These are phyloP conservation scores for Ptilonorhynchus violaceus DNA, from an alignment of 2,113 vertebrate species.

Conservation along the genomic window DNA sequence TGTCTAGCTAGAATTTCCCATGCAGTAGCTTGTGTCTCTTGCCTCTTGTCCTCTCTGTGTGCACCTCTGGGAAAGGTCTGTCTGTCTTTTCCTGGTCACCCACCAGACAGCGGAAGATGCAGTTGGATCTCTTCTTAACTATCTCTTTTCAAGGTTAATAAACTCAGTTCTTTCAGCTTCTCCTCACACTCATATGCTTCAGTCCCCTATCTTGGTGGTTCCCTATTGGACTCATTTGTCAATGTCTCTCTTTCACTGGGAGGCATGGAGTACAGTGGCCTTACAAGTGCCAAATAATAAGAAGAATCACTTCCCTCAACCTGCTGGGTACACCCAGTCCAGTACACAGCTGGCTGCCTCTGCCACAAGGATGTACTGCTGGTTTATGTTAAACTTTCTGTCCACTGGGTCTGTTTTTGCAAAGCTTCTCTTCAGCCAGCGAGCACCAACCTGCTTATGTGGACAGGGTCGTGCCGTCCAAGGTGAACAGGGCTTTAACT, in stretches of 20 bases:
- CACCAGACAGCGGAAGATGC: not conserved
- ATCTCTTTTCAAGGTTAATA: not conserved
- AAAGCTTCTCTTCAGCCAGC: not conserved
- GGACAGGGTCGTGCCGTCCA: no score
- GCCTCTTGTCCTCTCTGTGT: not conserved
- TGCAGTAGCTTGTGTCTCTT: not conserved
- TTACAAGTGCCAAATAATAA: not conserved
- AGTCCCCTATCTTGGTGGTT: not conserved
- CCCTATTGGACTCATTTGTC: not conserved
- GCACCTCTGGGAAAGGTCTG: not conserved
- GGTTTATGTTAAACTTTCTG: not conserved
- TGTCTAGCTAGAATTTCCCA: not conserved
- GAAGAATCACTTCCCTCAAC: not conserved
- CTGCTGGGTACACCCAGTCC: not conserved
- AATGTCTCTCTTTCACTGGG: not conserved
- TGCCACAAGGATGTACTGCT: not conserved
- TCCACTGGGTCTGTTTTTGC: not conserved
- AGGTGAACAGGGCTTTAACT: not conserved
- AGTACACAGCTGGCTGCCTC: not conserved
- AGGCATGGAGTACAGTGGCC: not conserved
- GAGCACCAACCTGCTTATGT: rapidly evolving
- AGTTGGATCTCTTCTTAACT: not conserved
- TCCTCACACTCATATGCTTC: not conserved
- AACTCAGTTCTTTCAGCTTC: not conserved
- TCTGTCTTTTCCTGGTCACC: not conserved